A percentile compares a stretch with the other conserved stretches of the same genome.
Evolutionary conservation across 2,113 vertebrate species (phyloP).

Genomic region (Nibea coibor): DNA sequence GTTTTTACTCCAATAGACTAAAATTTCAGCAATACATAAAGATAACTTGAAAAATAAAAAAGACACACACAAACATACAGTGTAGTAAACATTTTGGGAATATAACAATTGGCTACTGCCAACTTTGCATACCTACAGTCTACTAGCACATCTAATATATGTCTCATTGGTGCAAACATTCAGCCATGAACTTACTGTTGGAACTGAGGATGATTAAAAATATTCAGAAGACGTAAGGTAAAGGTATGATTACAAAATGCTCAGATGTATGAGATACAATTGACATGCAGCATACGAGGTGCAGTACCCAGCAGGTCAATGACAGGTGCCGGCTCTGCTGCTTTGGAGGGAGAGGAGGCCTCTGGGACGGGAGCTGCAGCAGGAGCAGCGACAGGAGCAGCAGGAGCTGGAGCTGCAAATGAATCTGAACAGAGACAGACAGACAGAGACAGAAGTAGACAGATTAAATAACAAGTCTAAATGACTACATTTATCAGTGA

Average conservation of each 20-base stretch:
- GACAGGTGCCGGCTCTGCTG: conserved; percentile 90
- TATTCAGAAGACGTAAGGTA: not conserved
- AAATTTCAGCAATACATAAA: not conserved
- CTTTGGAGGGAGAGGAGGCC: conserved; percentile 89
- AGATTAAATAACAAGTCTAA: not conserved
- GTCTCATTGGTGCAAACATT: not conserved
- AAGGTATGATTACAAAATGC: not conserved
- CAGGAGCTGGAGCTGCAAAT: conserved; percentile 59
- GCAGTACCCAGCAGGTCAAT: conserved; percentile 97
- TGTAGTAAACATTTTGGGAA: not conserved
- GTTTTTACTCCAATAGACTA: not conserved
- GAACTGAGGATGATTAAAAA: conserved; percentile 4
- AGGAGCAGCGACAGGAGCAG: conserved; percentile 72
- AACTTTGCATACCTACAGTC: conserved; percentile 2
- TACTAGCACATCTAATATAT: conserved; percentile 1
- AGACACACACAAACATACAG: conserved; percentile 1
- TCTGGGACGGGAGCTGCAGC: conserved; percentile 79
- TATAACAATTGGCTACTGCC: not conserved
- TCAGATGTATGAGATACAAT: not conserved
- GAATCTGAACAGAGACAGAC: conserved; percentile 60
- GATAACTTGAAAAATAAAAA: not conserved
- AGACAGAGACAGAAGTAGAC: conserved; percentile 17
- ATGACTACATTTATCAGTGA: not conserved
- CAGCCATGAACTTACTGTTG: conserved; percentile 7
- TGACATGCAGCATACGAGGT: conserved; percentile 15